Conservation (phyloP, 2,113 vertebrate species). For the Dipodomys merriami region DNA sequence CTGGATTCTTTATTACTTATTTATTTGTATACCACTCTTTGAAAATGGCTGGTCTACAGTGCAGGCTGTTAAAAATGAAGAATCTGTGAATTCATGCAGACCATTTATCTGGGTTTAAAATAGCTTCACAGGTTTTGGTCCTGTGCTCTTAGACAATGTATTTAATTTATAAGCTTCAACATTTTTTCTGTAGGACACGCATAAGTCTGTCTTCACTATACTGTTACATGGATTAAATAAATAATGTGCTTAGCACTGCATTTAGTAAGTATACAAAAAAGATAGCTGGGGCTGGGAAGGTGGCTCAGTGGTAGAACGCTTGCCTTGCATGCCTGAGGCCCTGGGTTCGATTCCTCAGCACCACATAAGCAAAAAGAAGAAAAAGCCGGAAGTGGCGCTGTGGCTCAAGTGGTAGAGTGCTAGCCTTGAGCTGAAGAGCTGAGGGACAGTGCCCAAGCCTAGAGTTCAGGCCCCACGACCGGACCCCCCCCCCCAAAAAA, state of each 20-base stretch:
- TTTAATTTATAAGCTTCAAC: background rate
- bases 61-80: background rate
- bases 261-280: background rate
- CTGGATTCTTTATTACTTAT: background rate
- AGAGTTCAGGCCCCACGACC: no score
- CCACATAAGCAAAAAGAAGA: no score
- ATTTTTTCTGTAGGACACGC: conserved; percentile 1
- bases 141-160: background rate
- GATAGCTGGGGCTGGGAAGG: no score
- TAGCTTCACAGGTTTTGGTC: background rate
- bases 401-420: no score
- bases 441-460: no score
- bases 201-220: background rate
- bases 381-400: no score
- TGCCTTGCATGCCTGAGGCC: no score
- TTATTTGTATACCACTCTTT: background rate
- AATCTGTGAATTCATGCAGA: background rate
- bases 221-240: background rate
- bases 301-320: no score
- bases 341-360: no score
- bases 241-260: background rate
- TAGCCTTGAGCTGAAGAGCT: no score
- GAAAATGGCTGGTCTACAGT: background rate
- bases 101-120: background rate
- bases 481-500: no score